Conservation (phyloP, 2,113 vertebrate genomes). For the Alces alces region DNA sequence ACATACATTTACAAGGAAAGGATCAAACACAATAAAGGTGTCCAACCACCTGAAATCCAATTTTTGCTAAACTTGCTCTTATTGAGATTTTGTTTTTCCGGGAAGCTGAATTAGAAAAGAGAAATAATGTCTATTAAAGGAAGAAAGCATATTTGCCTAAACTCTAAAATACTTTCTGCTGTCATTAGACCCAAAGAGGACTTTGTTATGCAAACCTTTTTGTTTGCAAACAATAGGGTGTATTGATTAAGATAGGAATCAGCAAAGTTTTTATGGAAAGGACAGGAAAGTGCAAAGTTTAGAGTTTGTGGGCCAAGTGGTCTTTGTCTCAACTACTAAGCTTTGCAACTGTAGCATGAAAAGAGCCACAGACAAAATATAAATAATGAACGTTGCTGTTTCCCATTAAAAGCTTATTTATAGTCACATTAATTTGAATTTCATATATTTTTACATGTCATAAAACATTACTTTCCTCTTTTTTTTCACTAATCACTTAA, state of each 20-base stretch:
- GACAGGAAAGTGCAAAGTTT: background rate
- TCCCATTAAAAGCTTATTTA: background rate
- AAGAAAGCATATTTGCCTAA: background rate
- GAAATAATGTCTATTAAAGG: background rate
- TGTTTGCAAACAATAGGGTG: background rate
- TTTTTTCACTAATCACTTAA: background rate
- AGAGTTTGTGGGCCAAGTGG: background rate
- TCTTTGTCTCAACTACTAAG: background rate
- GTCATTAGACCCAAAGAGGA: background rate
- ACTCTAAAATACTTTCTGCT: background rate
- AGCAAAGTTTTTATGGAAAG: background rate
- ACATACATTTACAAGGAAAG: background rate
- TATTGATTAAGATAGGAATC: background rate
- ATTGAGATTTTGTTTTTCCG: background rate
- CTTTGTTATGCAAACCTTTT: background rate
- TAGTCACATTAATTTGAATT: background rate
- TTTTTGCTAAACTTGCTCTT: background rate
- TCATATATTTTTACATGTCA: background rate
- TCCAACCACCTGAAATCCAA: background rate
- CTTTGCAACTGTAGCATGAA: background rate
- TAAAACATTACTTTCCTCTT: background rate
- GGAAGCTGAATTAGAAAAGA: conserved; percentile 8
- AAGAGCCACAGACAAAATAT: background rate
- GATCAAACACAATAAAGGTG: background rate
- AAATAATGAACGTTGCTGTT: background rate